Base-by-base conservation (phyloP, 2,888 invertebrate species). In the Ochropacha duplaris region DNA sequence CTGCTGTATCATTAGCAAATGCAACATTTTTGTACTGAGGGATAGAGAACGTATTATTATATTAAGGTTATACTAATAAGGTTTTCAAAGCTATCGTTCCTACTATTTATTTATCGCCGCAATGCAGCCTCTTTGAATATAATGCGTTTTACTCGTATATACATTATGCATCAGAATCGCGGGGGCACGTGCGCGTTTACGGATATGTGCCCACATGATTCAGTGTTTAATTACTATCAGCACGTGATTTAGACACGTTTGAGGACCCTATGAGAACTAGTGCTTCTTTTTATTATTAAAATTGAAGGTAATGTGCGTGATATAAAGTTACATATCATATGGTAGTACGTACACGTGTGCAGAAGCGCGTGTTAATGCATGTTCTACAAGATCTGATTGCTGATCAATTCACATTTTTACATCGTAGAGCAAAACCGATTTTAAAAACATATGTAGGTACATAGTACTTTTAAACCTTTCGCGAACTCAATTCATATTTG, bases 181-280 rank as follows among this genome's bases (percentile, higher is more conserved):
- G 50, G 60, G 31, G 64, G 68, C 85, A 86, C 87, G 83, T 87
- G 83, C 66, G 61, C 60, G 55, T 63, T 72, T 71, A 76, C 82
- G 84, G 83, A 86, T 87, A 75, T 82, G 66, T 73, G 74, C 65
- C 71, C 70, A 70, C 69, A 79, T 84, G 79, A 79, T 73, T 81
- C 79, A 78, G 68, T 62, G 68, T 80, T 83, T 88, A 85, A 87
- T 86, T 84, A 73, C 67, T 78, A 77, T 76, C 65, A 68, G 68
- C 87, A 88, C 88, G 86, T 87, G 85, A 74, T 65, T 22, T 50
- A 60, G 57, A 66, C 86, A 85, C 83, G 84, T 83, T 84, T 72
- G 65, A 50, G 65, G 65, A 77, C 72, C 71, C 76, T 75, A 76
- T 76, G 80, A 78, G 77, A 74, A 71, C 63, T 62, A 57, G 57